A percentile compares a stretch with the other conserved stretches of the same genome.
Conservation (phyloP, 2,113 vertebrate genomes). For the Neogale vison region DNA sequence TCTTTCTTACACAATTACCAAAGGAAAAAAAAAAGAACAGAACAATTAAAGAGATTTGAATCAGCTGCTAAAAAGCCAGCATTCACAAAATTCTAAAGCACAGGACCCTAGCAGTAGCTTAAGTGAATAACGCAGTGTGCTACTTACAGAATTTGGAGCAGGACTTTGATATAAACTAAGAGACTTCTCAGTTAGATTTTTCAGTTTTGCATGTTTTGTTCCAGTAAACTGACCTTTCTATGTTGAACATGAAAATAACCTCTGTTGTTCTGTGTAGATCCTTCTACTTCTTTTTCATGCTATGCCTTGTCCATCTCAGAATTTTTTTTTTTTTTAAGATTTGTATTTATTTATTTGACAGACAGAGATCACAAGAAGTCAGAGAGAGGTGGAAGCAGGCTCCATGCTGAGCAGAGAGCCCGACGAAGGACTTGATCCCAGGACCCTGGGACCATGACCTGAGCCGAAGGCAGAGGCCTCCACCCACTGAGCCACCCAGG, state of each 20-base stretch:
- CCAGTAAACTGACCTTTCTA: not conserved
- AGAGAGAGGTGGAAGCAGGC: no score
- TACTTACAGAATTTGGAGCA: not conserved
- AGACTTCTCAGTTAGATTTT: not conserved
- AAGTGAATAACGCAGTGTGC: not conserved
- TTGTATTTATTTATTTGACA: no score
- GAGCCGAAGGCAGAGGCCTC: no score
- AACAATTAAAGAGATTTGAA: not conserved
- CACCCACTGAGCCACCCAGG: no score
- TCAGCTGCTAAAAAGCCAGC: not conserved
- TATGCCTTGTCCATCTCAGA: not conserved
- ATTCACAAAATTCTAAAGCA: not conserved
- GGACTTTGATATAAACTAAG: not conserved
- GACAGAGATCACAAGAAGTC: no score
- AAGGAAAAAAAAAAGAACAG: not conserved
- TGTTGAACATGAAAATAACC: not conserved
- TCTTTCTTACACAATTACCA: constrained; percentile 28
- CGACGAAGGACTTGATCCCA: no score
- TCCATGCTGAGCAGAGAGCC: no score
- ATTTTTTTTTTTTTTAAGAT: no score
- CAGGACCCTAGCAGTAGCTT: not conserved
- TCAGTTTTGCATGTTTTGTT: not conserved
- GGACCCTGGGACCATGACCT: no score
- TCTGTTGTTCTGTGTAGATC: not conserved
- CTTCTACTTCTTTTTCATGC: not conserved